A percentile compares a stretch with the other conserved stretches of the same genome.
These are phyloP conservation scores for Tragelaphus eurycerus DNA, from an alignment of 2,797 vertebrate species.

Conservation along the genomic window DNA sequence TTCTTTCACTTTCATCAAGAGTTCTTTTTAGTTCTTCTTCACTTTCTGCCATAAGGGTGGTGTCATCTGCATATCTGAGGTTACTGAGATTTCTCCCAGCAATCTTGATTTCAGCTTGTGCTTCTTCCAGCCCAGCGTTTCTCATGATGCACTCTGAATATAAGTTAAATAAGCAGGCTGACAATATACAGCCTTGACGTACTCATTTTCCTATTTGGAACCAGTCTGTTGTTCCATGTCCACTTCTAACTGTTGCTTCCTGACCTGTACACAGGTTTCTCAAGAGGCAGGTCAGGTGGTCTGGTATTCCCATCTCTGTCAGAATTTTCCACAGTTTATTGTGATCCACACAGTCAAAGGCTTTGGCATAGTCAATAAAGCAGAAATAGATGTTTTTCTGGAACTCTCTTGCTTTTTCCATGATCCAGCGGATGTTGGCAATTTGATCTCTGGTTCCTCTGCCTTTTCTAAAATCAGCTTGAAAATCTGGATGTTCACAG, in stretches of 20 bases:
- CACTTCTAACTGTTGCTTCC: not conserved
- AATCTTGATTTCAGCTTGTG: not conserved
- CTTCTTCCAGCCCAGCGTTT: not conserved
- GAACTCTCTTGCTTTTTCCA: not conserved
- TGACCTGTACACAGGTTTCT: not conserved
- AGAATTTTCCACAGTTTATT: not conserved
- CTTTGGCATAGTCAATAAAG: not conserved
- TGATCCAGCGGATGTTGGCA: not conserved
- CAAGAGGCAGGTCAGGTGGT: not conserved
- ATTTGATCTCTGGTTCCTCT: not conserved
- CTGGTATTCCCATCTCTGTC: not conserved
- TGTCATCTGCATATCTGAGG: not conserved
- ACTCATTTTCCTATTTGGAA: not conserved
- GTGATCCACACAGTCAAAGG: not conserved
- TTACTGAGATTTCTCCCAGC: fast-evolving
- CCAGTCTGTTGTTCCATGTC: too few species aligned
- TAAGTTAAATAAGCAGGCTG: not conserved
- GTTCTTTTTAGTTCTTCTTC: not conserved
- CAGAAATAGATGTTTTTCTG: not conserved
- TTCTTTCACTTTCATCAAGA: not conserved
- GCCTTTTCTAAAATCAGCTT: not conserved
- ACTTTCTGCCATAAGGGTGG: not conserved
- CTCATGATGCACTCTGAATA: not conserved
- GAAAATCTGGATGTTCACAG: fast-evolving
- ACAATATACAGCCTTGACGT: not conserved